Evolutionary conservation across 2,113 vertebrate species (phyloP).

Genomic region (Amblyopsis rosae): DNA sequence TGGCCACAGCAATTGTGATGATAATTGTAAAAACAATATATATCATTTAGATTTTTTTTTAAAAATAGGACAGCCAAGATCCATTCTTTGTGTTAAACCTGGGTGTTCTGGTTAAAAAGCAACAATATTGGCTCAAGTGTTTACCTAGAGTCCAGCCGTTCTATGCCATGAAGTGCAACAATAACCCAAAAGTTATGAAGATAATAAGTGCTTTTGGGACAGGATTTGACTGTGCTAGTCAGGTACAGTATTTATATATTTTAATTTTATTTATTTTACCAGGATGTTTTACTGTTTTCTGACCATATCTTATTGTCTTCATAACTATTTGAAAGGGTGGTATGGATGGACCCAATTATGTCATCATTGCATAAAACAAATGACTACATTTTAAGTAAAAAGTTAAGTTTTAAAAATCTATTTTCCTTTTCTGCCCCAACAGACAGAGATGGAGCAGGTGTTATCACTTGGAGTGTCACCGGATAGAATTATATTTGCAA

Average conservation of each 20-base stretch:
- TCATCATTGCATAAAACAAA: no score
- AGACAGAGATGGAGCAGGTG: conserved; percentile 89
- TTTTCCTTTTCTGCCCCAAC: conserved; percentile 14
- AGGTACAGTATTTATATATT: conserved; percentile 68
- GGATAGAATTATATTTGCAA: conserved; percentile 88
- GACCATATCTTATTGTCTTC: not conserved
- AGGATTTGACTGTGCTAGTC: conserved; percentile 92
- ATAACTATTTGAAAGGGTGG: no score
- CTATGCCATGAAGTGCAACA: conserved; percentile 90
- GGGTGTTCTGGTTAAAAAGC: conserved; percentile 58
- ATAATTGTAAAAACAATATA: no score
- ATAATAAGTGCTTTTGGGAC: conserved; percentile 81
- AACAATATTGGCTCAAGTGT: conserved; percentile 82
- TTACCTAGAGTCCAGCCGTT: conserved; percentile 88
- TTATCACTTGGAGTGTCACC: conserved; percentile 85
- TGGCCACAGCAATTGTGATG: no score
- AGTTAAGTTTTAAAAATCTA: no score
- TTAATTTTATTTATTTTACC: not conserved
- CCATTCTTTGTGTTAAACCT: no score
- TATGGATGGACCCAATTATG: no score
- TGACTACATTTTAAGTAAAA: no score
- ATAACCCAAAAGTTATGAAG: conserved; percentile 81
- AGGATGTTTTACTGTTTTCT: not conserved
- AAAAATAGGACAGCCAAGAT: no score
- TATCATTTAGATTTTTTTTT: no score